Conservation (phyloP, 2,888 invertebrate species). For the Cremastobaeus sp. region DNA sequence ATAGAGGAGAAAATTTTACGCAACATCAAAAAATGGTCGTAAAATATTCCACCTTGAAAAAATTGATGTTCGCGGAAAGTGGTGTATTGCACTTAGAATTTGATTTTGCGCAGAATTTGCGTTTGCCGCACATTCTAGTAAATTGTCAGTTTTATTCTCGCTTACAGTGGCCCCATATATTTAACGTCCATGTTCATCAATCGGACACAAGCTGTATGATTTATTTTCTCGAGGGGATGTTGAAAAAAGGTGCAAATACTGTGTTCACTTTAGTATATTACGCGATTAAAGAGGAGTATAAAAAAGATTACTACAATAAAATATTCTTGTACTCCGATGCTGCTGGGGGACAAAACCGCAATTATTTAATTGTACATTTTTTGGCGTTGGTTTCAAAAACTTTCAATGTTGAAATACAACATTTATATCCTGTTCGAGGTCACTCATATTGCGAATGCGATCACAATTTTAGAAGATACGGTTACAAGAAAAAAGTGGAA, state of each 20-base stretch:
- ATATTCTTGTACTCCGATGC: slow-evolving; percentile 45
- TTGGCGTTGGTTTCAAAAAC: slow-evolving; percentile 26
- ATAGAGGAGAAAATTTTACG: no score
- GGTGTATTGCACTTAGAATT: slow-evolving; percentile 36
- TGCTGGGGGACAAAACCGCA: slow-evolving; percentile 31
- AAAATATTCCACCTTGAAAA: background rate
- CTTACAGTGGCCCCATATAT: slow-evolving; percentile 47
- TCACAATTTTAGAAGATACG: slow-evolving; percentile 50
- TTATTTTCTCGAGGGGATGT: slow-evolving; percentile 32
- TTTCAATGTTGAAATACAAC: slow-evolving; percentile 43
- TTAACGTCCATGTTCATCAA: slow-evolving; percentile 45
- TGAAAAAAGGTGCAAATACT: slow-evolving; percentile 47
- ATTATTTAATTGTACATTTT: slow-evolving; percentile 30
- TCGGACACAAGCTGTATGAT: slow-evolving; percentile 37
- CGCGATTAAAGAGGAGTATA: slow-evolving; percentile 35
- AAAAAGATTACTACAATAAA: slow-evolving; percentile 29
- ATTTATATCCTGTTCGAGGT: slow-evolving; percentile 55
- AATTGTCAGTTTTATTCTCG: slow-evolving; percentile 42
- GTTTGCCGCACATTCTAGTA: slow-evolving; percentile 40
- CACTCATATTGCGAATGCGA: slow-evolving; percentile 57
- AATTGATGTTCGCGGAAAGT: no score
- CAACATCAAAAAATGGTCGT: background rate
- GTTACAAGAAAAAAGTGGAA: slow-evolving; percentile 24
- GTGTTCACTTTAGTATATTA: slow-evolving; percentile 32
- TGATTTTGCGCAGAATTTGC: slow-evolving; percentile 44